Evolutionary conservation across 2,888 invertebrate species (phyloP), one percentile per base, ranked within the genome.

Genomic region (Autographa pulchrina): DNA sequence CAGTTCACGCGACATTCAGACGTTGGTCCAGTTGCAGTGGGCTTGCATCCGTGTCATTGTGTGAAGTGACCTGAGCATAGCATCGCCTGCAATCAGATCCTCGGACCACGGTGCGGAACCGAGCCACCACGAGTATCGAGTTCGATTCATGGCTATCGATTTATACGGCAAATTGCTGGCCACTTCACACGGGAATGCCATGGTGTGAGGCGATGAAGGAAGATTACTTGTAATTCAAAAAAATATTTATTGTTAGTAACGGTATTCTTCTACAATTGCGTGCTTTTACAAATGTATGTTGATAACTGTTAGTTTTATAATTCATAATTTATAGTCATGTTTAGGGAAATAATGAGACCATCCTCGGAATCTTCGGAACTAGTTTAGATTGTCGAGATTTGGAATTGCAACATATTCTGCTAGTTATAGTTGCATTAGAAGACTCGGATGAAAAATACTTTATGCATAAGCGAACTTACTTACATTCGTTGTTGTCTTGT

Each of bases 121-220:
- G 71, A 68, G 69, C 72, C 81, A 80, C 84, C 94, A 93, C 94
- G 94, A 88, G 86, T 95, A 95, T 95, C 92, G 81, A 85, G 87
- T 94, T 90, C 88, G 69, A 78, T 76, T 75, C 58, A 68, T 70
- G 62, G 74, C 75, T 71, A 81, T 76, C 74, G 70, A 75, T 78
- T 73, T 75, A 77, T 76, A 68, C 62, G 65, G 60, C 64, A 73
- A 72, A 73, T 74, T 72, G 70, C 74, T 81, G 66, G 75, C 73
- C 71, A 80, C 78, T 85, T 83, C 81, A 82, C 87, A 86, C 80
- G 87, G 81, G 84, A 87, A 84, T 82, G 72, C 59, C 68, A 74
- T 80, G 79, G 76, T 73, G 65, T 69, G 74, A 72, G 68, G 68
- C 68, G 59, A 78, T 78, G 75, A 86, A 77, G 69, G 74, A 62